Conservation (phyloP, 2,113 vertebrate species). For the Heterochromis multidens region DNA sequence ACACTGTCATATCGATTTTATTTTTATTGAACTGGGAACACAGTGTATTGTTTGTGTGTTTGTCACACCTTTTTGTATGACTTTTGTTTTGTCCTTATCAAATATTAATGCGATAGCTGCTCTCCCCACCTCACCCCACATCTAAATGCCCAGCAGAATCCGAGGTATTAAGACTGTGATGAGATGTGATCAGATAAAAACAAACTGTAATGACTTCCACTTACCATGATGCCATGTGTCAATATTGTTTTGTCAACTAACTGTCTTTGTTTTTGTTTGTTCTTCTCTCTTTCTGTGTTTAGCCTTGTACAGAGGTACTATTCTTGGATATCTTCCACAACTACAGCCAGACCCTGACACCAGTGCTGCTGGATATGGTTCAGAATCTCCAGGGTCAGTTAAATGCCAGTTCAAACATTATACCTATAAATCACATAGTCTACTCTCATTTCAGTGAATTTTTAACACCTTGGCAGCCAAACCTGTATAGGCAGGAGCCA, state of each 20-base stretch:
- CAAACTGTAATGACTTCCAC: neutral
- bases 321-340: conserved; percentile 98
- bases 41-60: neutral
- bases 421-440: neutral
- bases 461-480: neutral
- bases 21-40: conserved; percentile 2
- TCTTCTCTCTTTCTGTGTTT: conserved; percentile 30
- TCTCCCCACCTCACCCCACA: neutral
- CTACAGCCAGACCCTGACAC: conserved; percentile 93
- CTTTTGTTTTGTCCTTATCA: neutral
- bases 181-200: neutral
- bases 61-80: neutral
- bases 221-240: neutral
- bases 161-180: neutral
- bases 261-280: neutral
- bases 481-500: neutral
- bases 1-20: conserved; percentile 3
- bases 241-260: neutral
- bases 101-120: neutral
- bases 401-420: neutral
- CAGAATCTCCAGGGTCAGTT: conserved; percentile 87
- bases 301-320: conserved; percentile 97
- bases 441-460: neutral
- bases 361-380: conserved; percentile 95
- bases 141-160: neutral